Evolutionary conservation across 2,113 vertebrate species (phyloP).

Genomic region (Mesembrinibis cayennensis): DNA sequence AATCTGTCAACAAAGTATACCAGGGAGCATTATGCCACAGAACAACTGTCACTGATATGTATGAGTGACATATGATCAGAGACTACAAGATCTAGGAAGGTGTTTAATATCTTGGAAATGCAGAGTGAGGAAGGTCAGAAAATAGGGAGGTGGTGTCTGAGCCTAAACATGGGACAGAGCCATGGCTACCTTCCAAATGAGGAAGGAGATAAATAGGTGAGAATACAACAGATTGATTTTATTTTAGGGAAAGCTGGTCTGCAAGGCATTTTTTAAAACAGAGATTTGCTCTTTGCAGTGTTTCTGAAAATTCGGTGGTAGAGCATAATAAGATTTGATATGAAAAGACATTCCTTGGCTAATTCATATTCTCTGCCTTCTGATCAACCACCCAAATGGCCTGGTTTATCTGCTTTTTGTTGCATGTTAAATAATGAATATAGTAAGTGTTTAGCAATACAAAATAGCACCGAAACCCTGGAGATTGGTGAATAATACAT

Average conservation of each 20-base stretch:
- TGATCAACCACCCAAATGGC: slow-evolving; percentile 36
- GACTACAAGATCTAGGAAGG: not conserved
- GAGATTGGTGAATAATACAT: slow-evolving; percentile 53
- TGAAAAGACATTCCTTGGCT: not conserved
- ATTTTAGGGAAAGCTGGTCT: not conserved
- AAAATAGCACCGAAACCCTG: slow-evolving; percentile 26
- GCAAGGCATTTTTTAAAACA: not conserved
- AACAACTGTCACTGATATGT: not conserved
- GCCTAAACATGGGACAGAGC: not conserved
- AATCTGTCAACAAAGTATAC: not conserved
- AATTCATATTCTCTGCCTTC: not conserved
- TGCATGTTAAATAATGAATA: slow-evolving; percentile 44
- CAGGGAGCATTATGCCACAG: not conserved
- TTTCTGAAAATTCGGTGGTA: not conserved
- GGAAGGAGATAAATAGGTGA: not conserved
- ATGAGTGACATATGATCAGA: not conserved
- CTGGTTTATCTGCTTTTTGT: slow-evolving; percentile 19
- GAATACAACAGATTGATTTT: not conserved
- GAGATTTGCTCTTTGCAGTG: not conserved
- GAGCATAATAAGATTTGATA: not conserved
- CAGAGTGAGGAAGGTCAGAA: not conserved
- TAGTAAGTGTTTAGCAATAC: slow-evolving; percentile 13
- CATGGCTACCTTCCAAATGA: not conserved
- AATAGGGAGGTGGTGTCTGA: not conserved
- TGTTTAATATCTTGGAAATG: not conserved